Percentiles rank a stretch among this genome's conserved stretches.
These are phyloP conservation scores for Cyaniris semiargus DNA, from an alignment of 2,888 invertebrate species.

Conservation along the genomic window DNA sequence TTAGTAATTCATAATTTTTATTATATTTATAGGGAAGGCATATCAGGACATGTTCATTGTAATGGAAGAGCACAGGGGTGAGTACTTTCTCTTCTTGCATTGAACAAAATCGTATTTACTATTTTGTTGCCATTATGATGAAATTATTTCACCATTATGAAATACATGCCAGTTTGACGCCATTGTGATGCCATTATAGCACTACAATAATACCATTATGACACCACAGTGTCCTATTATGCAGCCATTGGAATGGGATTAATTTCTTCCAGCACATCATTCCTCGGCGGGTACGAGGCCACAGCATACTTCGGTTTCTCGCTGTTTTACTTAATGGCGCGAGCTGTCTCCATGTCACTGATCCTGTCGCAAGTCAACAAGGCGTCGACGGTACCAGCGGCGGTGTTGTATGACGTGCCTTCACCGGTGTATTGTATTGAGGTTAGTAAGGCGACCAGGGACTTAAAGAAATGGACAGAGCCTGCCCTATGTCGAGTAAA, in stretches of 20 bases:
- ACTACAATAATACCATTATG: too few species aligned
- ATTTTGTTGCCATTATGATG: too few species aligned
- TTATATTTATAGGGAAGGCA: constrained; percentile 49
- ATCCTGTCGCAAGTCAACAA: constrained; percentile 82
- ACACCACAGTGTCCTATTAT: background rate
- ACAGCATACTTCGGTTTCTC: constrained; percentile 84
- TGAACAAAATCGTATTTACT: too few species aligned
- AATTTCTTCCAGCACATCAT: constrained; percentile 49
- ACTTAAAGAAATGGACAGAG: too few species aligned
- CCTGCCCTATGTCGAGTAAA: too few species aligned
- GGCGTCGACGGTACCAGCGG: constrained; percentile 78
- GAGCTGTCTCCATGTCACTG: constrained; percentile 83
- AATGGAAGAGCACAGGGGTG: constrained; percentile 48
- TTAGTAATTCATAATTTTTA: background rate
- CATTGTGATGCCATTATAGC: too few species aligned
- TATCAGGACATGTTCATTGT: constrained; percentile 51
- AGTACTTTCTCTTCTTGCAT: constrained; percentile 35
- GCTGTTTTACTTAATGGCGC: constrained; percentile 81
- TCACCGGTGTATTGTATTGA: constrained; percentile 82
- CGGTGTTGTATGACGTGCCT: constrained; percentile 82
- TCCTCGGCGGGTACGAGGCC: constrained; percentile 77
- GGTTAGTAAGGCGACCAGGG: constrained; percentile 55
- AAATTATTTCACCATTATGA: too few species aligned
- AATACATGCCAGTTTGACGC: too few species aligned
- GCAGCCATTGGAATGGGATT: background rate